Evolutionary conservation across 2,888 invertebrate genomes (phyloP), one percentile per base, ranked within the genome.

Genomic region (Latrodectus elegans): DNA sequence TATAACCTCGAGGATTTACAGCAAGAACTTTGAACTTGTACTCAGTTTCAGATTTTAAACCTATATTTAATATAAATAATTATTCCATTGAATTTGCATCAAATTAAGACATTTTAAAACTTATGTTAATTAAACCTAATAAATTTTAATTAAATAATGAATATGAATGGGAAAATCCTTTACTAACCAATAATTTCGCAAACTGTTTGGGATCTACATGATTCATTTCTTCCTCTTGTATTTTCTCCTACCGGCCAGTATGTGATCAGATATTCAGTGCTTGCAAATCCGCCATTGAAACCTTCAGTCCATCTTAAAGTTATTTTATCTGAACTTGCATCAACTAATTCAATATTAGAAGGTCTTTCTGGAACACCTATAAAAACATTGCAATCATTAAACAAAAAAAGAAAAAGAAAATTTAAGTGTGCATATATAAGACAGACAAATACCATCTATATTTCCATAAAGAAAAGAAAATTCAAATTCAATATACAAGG

Each of bases 291-390:
- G 0, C 97, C 97, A 92, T 97, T 96, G 92, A 97, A 98, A 0
- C 97, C 97, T 0, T 96, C 95, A 91, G 96, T 96, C 97, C 97
- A 97, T 85, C 94, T 94, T 26, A 97, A 93, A 0, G 96, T 95
- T 0, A 97, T 96, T 91, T 94, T 96, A 83, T 95, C 95, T 14
- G 95, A 95, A 0, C 96, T 96, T 0, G 95, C 94, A 91, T 89
- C 89, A 84, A 95, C 93, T 11, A 95, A 95, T 6, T 94, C 93
- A 26, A 97, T 92, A 88, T 95, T 94, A 8, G 94, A 94, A 0
- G 97, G 97, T 86, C 95, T 94, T 91, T 97, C 97, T 0, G 97
- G 97, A 0, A 96, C 94, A 6, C 97, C 90, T 90, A 79, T 1
- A 84, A 82, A 2, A 38, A 38, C 38, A 38, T 38, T 38, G 38